A percentile compares a stretch with the other conserved stretches of the same genome.
phyloP scores from a whole-genome alignment of 2,797 vertebrate species.

The Galago senegalensis region DNA sequence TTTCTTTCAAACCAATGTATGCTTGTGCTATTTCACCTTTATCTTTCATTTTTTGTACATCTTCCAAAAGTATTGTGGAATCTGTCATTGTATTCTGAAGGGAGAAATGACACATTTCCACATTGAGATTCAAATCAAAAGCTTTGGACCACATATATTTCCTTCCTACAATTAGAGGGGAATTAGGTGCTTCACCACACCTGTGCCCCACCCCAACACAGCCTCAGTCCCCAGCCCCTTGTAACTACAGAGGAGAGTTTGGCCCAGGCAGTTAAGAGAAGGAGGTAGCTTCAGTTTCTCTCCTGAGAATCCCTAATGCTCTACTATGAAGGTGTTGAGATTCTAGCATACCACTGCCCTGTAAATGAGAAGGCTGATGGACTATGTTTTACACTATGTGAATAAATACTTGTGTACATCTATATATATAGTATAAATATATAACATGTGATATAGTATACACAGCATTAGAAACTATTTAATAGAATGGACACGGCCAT shows the following conservation, averaged over 20 bases:
- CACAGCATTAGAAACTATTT: neutral
- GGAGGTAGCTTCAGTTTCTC: neutral
- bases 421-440: neutral
- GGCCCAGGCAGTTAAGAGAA: neutral
- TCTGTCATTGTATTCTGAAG: conserved; percentile 98
- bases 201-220: neutral
- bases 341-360: neutral
- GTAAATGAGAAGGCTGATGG: conserved; percentile 7
- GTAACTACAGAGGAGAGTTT: neutral
- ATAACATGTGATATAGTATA: neutral
- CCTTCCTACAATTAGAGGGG: neutral
- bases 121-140: conserved; percentile 68
- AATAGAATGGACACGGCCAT: neutral
- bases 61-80: conserved; percentile 93
- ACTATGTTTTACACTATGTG: neutral
- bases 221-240: no score
- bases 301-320: neutral
- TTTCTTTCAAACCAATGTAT: conserved; percentile 97
- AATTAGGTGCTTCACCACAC: neutral
- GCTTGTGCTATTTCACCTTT: conserved; percentile 98
- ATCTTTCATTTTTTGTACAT: conserved; percentile 98
- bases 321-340: neutral
- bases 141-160: neutral
- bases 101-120: conserved; percentile 71
- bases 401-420: neutral